These are phyloP conservation scores for Busseola fusca DNA, from an alignment of 2,888 invertebrate species.

Conservation along the genomic window DNA sequence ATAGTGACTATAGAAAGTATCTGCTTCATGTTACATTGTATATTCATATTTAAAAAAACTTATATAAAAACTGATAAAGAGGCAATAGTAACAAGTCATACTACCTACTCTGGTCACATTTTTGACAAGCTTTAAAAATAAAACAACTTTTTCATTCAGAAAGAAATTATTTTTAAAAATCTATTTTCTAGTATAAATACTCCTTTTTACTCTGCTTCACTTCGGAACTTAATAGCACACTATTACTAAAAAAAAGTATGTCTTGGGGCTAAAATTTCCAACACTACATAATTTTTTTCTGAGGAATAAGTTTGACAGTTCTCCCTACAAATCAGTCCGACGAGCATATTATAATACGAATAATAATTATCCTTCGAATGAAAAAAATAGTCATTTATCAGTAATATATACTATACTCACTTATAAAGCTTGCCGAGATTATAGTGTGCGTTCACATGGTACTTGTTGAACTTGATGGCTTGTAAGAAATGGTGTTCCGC, in stretches of 20 bases:
- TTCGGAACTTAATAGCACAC: neutral
- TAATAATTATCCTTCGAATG: no score
- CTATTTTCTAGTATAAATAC: neutral
- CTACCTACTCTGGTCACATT: neutral
- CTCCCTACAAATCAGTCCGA: no score
- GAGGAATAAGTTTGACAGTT: no score
- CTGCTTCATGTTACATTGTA: no score
- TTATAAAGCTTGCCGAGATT: slow-evolving; percentile 95
- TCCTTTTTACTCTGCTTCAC: neutral
- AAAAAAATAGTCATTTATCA: neutral
- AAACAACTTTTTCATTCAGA: neutral
- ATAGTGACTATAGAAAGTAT: neutral
- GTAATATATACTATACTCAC: slow-evolving; percentile 82
- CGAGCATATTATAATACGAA: no score
- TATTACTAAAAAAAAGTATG: no score
- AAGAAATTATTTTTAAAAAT: neutral
- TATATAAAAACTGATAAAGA: no score
- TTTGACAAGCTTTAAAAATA: neutral
- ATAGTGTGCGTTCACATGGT: slow-evolving; percentile 95
- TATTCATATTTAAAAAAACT: no score
- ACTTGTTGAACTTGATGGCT: slow-evolving; percentile 92
- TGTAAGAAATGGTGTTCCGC: slow-evolving; percentile 94
- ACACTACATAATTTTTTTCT: no score
- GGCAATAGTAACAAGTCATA: no score
- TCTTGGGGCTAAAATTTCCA: no score